Evolutionary conservation across 2,888 invertebrate genomes (phyloP), one percentile per base, ranked within the genome.

Genomic region (Dynastes hyllus): DNA sequence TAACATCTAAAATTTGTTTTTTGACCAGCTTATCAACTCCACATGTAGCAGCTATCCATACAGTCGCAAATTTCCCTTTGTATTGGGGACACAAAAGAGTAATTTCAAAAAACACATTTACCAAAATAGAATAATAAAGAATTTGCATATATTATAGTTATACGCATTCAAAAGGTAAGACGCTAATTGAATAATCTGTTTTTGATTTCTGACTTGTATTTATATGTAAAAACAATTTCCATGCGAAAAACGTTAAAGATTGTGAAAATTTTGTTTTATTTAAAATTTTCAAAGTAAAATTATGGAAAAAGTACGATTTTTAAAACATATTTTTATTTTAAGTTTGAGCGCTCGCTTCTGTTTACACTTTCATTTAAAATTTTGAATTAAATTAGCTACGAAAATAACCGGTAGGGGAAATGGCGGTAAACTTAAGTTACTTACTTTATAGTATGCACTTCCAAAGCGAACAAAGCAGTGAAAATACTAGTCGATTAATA

Each of bases 1-100:
- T 45, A 29, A 65, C 71, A 9, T 27, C 55, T 6, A 73, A 51
- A 53, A 78, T 29, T 66, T 78, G 71, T 29, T 78, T 78, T 51
- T 29, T 61, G 2, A 65, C 13, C 4, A 78, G 2, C 32, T 73
- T 29, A 45, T 53, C 63, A 65, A 65, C 16, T 32, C 78, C 78
- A 8, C 78, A 66, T 11, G 78, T 78, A 11, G 78, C 78, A 16
- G 78, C 78, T 71, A 78, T 71, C 78, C 78, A 78, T 32, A 58
- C 13, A 3, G 40, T 1, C 0, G 73, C 51, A 78, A 78, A 78
- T 13, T 66, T 53, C 13, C 78, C 78, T 53, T 65, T 78, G 11
- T 65, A 32, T 71, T 78, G 78, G 27, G 65, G 70, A 37, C 66
- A 78, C 9, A 78, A 58, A n/a, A 78, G 53, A 22, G 37, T 22